Base-by-base conservation (phyloP, 1,140 invertebrate species). In the Melipona quadrifasciata region DNA sequence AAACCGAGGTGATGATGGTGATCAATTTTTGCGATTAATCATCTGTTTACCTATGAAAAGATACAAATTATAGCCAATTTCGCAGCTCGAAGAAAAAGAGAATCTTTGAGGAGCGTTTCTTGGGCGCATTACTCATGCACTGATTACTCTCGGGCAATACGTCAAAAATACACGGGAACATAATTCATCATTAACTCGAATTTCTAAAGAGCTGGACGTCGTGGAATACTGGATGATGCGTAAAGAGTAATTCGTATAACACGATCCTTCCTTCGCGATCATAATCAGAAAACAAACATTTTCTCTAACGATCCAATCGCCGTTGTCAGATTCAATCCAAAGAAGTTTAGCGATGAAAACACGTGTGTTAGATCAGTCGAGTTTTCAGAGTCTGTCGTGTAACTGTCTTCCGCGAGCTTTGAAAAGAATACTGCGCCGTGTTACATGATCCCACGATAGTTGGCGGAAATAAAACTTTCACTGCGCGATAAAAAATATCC, bases 21-120 rank as follows among this genome's bases (percentile, higher is more conserved):
- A 21, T 27, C 55, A 47, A 58, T 21, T 58, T 47, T 24, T 53
- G 21, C 79, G n/a, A 74, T 81, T 53, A 64, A 81, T 74, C 71
- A 39, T 19, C 61, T 34, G 4, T 81, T 64, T 65, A n/a, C 19
- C 16, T 11, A 27, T 10, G 39, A 11, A n/a, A 16, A n/a, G 17
- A 19, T 74, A 34, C 27, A 51, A 47, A 53, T 58, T 53, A 53
- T 67, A 61, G 0, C 47, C 51, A 82, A 65, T 82, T 74, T 65
- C 27, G 4, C 65, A 65, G 6, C 47, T 6, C 21, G n/a, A 65
- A 65, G 47, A 34, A 17, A 27, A 17, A 24, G 14, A 73, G 27
- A 17, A 53, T 74, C 57, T 57, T 81, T 53, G 71, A 65, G 53
- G 47, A 19, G 27, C 21, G 51, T 65, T 75, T 75, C 58, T 65